Percentiles rank a stretch among this genome's conserved stretches.
phyloP scores from a whole-genome alignment of 2,797 vertebrate species.

The Arnoldichthys spilopterus region DNA sequence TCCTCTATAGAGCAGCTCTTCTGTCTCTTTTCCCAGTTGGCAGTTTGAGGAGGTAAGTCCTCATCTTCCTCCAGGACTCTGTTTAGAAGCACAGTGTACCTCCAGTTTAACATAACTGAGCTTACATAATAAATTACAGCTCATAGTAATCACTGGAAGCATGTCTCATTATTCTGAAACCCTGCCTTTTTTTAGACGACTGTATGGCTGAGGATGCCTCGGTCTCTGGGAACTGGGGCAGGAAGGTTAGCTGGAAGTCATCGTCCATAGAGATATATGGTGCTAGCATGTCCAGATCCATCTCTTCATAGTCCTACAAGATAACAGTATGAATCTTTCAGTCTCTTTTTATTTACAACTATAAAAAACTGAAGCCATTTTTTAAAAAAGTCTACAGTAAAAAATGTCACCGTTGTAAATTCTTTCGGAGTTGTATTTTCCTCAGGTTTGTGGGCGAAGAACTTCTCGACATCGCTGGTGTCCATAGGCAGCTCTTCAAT shows the following conservation, averaged over 20 bases:
- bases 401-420: conserved; percentile 57
- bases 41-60: conserved; percentile 53
- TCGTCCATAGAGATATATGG: conserved; percentile 94
- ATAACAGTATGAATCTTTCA: background rate
- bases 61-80: conserved; percentile 64
- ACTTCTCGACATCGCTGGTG: conserved; percentile 72
- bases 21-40: conserved; percentile 67
- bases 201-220: background rate
- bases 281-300: conserved; percentile 88
- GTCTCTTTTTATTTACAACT: background rate
- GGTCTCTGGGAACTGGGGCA: conserved; percentile 65
- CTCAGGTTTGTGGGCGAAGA: conserved; percentile 71
- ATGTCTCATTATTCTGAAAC: background rate
- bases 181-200: conserved; percentile 70
- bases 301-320: conserved; percentile 66
- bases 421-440: conserved; percentile 51
- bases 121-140: background rate
- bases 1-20: conserved; percentile 66
- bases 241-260: conserved; percentile 87
- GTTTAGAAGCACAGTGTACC: background rate
- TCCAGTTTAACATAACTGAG: background rate
- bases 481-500: conserved; percentile 64
- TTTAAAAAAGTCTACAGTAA: background rate
- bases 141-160: background rate
- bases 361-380: background rate